Conservation (phyloP, 2,113 vertebrate genomes). For the Panthera tigris region DNA sequence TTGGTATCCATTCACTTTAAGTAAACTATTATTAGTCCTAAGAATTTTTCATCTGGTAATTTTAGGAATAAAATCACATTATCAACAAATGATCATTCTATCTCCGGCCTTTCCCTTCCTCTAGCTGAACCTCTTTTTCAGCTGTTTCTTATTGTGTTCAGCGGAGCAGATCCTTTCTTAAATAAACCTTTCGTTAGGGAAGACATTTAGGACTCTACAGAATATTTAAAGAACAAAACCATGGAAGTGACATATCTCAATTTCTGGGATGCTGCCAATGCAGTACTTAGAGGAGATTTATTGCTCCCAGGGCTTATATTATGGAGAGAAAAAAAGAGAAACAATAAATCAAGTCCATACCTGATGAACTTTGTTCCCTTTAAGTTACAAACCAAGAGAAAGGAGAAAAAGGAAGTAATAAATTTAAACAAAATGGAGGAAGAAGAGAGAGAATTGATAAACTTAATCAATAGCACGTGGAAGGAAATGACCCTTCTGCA, state of each 20-base stretch:
- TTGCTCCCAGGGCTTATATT: slow-evolving; percentile 63
- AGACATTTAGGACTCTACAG: slow-evolving; percentile 47
- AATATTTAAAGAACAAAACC: slow-evolving; percentile 61
- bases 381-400: slow-evolving; percentile 62
- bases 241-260: slow-evolving; percentile 42
- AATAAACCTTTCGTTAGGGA: slow-evolving; percentile 57
- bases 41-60: slow-evolving; percentile 11
- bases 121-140: background rate
- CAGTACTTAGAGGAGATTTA: slow-evolving; percentile 70
- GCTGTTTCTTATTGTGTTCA: slow-evolving; percentile 48
- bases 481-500: slow-evolving; percentile 45
- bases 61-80: background rate
- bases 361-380: slow-evolving; percentile 70
- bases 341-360: slow-evolving; percentile 67
- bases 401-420: slow-evolving; percentile 75
- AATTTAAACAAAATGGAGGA: slow-evolving; percentile 67
- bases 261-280: slow-evolving; percentile 59
- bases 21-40: background rate
- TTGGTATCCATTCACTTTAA: slow-evolving; percentile 17
- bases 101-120: slow-evolving; percentile 1
- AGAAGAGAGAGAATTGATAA: slow-evolving; percentile 62
- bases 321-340: background rate
- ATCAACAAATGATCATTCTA: background rate
- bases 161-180: slow-evolving; percentile 23
- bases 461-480: slow-evolving; percentile 59